Base-by-base conservation (phyloP, 2,888 invertebrate species). In the Parnassius glacialis region DNA sequence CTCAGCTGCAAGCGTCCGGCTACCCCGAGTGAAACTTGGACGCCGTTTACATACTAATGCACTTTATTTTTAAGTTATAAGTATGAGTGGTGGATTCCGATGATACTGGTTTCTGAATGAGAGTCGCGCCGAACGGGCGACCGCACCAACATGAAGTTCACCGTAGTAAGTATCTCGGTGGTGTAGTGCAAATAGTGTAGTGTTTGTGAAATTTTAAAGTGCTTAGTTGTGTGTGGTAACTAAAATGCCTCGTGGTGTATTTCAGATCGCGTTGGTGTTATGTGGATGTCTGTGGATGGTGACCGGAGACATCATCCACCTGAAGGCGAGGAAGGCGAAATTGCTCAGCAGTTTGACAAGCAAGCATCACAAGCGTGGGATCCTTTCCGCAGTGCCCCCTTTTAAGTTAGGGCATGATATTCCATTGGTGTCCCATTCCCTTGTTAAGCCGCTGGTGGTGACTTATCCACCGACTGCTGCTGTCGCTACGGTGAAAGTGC, bases 381-480 rank as follows among this genome's bases (percentile, higher is more conserved):
- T 86, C 12, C 75, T 87, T 52, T 83, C 88, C 10, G 66, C 77
- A 5, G 77, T 92, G n/a, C 92, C 92, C 0, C 80, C 92, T 3
- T 92, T 80, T 75, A 92, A 92, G 64, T 80, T 89, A 9, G 92
- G 92, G 45, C 84, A 91, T 64, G 92, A 92, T 66, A 87, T 91
- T 54, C 91, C 92, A 0, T 81, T 75, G 9, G 87, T 92, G 13
- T 86, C 90, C 0, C 92, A 92, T 69, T 92, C 92, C 1, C 76
- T 92, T 10, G 73, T 92, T 13, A 92, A 92, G 68, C 92, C 92
- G 0, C 66, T 92, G 9, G 85, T 92, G 11, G 90, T 92, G 1
- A 81, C 84, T 1, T 92, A 92, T 66, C 92, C 92, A 0, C 88
- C 92, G 1, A 83, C 91, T 0, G 85, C 91, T 1, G 75, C 90